These are phyloP conservation scores for Cheilosia scutellata DNA, from an alignment of 2,888 invertebrate genomes.

Conservation along the genomic window DNA sequence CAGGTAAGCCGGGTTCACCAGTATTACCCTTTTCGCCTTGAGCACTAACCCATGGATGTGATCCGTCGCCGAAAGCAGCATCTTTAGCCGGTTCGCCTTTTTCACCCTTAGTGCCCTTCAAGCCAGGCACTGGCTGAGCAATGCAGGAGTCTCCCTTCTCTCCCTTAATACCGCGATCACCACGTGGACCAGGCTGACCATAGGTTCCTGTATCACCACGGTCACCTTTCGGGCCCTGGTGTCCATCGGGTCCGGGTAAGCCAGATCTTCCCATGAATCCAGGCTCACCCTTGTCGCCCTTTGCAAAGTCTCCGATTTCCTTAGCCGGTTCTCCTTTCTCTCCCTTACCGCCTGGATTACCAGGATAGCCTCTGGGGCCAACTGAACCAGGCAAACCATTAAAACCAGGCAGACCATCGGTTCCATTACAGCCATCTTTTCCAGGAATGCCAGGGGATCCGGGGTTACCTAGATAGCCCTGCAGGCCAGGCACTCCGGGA, in stretches of 20 bases:
- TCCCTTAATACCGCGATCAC: constrained; percentile 89
- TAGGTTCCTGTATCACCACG: constrained; percentile 83
- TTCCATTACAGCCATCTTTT: constrained; percentile 97
- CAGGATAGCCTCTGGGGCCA: constrained; percentile 91
- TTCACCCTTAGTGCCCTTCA: constrained; percentile 87
- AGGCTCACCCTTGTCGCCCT: constrained; percentile 94
- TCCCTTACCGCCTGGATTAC: constrained; percentile 85
- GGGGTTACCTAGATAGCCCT: constrained; percentile 82
- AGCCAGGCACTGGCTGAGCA: constrained; percentile 84
- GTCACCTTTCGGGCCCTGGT: constrained; percentile 91
- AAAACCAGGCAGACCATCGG: constrained; percentile 92
- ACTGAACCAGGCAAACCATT: constrained; percentile 88
- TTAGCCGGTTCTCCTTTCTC: constrained; percentile 92
- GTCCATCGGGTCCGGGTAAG: constrained; percentile 81
- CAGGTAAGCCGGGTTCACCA: constrained; percentile 84
- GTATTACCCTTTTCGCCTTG: constrained; percentile 84
- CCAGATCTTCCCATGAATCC: constrained; percentile 83
- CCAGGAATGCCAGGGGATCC: constrained; percentile 93
- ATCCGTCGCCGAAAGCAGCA: constrained; percentile 63
- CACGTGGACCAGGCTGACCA: constrained; percentile 89
- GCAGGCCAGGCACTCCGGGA: constrained; percentile 87
- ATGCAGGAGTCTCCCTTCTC: constrained; percentile 87
- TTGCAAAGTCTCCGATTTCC: constrained; percentile 85
- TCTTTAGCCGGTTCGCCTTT: constrained; percentile 84
- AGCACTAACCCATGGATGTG: constrained; percentile 80